Evolutionary conservation across 2,113 vertebrate genomes (phyloP).

Genomic region (Rhagologus leucostigma): DNA sequence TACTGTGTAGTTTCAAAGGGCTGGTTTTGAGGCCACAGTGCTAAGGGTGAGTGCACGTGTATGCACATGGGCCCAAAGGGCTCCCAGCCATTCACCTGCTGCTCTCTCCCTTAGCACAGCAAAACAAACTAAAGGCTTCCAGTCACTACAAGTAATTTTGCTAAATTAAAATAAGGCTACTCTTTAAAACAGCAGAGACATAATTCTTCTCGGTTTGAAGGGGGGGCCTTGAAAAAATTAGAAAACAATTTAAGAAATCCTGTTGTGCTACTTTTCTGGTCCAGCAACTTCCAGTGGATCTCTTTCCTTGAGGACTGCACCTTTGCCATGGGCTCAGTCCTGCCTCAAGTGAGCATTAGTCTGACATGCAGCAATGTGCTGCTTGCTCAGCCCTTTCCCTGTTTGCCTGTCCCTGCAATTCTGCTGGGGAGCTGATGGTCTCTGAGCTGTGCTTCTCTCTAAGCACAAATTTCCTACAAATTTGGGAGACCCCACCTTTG

Average conservation of each 20-base stretch:
- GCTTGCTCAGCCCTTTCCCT: not conserved
- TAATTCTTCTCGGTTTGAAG: not conserved
- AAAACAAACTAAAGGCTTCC: not conserved
- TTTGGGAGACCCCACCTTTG: not conserved
- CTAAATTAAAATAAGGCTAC: not conserved
- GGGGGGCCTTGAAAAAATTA: not conserved
- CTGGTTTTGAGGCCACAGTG: not conserved
- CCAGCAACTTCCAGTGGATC: not conserved
- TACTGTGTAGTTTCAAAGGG: not conserved
- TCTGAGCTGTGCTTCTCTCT: not conserved
- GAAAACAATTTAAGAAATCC: not conserved
- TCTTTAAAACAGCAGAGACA: not conserved
- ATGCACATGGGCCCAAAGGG: rapidly evolving
- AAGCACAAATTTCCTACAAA: not conserved
- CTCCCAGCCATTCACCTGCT: not conserved
- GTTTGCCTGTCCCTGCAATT: rapidly evolving
- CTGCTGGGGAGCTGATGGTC: not conserved
- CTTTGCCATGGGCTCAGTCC: not conserved
- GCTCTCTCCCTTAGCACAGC: not conserved
- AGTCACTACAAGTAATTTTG: not conserved
- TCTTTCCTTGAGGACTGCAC: not conserved
- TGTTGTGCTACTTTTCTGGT: not conserved
- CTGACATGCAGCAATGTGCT: not conserved
- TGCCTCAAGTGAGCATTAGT: not conserved
- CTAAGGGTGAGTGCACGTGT: not conserved